Evolutionary conservation across 1,140 invertebrate genomes (phyloP).

Genomic region (Linepithema humile): DNA sequence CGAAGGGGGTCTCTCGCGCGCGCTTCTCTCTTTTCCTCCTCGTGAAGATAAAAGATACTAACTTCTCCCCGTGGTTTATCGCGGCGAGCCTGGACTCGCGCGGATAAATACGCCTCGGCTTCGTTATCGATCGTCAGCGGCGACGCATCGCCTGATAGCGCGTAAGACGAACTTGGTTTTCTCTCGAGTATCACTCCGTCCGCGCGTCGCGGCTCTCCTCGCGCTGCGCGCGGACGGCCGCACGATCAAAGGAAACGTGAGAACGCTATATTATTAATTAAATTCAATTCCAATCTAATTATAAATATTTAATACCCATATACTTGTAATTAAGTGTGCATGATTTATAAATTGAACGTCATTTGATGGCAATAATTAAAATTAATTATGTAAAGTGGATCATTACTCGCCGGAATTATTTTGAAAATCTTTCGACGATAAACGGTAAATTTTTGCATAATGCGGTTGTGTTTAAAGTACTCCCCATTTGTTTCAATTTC

Average conservation of each 20-base stretch:
- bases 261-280: not conserved
- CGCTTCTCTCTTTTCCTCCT: not conserved
- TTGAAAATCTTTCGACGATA: not conserved
- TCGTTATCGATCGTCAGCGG: constrained; percentile 42
- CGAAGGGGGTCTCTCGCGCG: not conserved
- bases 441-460: no score
- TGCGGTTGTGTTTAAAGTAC: no score
- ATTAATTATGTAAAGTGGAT: not conserved
- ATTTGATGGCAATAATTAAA: not conserved
- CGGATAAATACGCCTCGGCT: constrained; percentile 46
- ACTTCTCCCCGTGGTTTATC: constrained; percentile 51
- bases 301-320: no score
- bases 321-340: not conserved
- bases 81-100: not conserved
- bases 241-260: not conserved
- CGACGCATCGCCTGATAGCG: constrained; percentile 33
- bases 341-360: not conserved
- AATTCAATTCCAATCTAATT: not conserved
- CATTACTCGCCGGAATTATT: not conserved
- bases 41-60: constrained; percentile 40
- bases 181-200: not conserved
- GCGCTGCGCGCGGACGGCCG: not conserved
- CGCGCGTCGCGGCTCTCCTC: not conserved
- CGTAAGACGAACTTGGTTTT: constrained; percentile 30
- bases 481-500: not conserved